Conservation (phyloP, 2,888 invertebrate genomes). For the Trissolcus japonicus region DNA sequence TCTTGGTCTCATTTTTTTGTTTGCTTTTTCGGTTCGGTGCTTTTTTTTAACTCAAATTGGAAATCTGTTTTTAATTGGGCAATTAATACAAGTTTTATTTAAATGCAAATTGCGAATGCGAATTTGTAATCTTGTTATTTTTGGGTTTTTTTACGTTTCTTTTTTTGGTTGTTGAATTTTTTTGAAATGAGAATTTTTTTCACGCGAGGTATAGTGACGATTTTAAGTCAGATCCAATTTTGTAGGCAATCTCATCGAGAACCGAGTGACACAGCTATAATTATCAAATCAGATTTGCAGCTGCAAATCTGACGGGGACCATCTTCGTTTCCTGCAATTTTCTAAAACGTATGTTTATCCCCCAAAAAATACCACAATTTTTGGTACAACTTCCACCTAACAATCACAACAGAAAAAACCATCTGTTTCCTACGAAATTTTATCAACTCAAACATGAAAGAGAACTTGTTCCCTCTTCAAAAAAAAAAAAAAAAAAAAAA, state of each 20-base stretch:
- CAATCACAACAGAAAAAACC: slow-evolving; percentile 53
- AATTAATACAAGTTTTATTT: too few species aligned
- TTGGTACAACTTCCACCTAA: slow-evolving; percentile 39
- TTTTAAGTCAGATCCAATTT: slow-evolving; percentile 4
- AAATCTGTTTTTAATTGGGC: too few species aligned
- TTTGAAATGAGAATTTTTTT: too few species aligned
- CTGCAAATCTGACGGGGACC: slow-evolving; percentile 37
- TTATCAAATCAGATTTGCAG: slow-evolving; percentile 56
- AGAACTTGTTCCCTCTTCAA: slow-evolving; percentile 25
- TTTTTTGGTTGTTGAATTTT: background rate
- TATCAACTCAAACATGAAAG: slow-evolving; percentile 42
- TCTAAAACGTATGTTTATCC: slow-evolving; percentile 55
- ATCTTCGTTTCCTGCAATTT: slow-evolving; percentile 53
- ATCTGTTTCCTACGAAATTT: slow-evolving; percentile 53
- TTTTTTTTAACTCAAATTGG: too few species aligned
- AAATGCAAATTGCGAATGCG: background rate
- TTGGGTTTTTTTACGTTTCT: background rate
- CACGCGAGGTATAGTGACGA: background rate
- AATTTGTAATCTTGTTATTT: background rate
- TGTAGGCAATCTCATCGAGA: slow-evolving; percentile 23
- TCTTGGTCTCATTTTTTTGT: background rate
- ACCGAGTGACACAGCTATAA: slow-evolving; percentile 50
- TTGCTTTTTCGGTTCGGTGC: too few species aligned
- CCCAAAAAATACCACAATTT: slow-evolving; percentile 52
- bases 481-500: slow-evolving; percentile 2